Base-by-base conservation (phyloP, 2,888 invertebrate genomes). In the Diplolepis rosae region DNA sequence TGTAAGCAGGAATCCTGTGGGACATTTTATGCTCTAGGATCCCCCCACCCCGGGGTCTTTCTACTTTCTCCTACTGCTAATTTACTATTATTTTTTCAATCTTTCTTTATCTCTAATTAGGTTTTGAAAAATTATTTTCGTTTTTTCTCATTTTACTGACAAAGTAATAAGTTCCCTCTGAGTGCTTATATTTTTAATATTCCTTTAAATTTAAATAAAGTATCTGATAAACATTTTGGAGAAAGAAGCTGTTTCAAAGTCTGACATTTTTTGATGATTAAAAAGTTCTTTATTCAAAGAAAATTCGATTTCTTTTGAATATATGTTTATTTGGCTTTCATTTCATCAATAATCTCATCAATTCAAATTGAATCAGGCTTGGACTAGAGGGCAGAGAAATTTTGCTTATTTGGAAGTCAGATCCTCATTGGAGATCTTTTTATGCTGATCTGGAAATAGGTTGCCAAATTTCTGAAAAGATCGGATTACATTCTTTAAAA, bases 1-100 rank as follows among this genome's bases (percentile, higher is more conserved):
- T 24, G 22, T 3, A 35, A 48, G 22, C 54, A 56, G 68, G 39
- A 69, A 70, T 70, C 65, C 70, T 68, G 4, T 27, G 66, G 54
- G 65, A 69, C 35, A 18, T 42, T 42, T 4, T 45, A 9, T 9
- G 45, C 45, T 18, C 18, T n/a, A 39, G n/a, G n/a, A n/a, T n/a
- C n/a, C n/a, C n/a, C n/a, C n/a, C n/a, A n/a, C n/a, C n/a, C n/a
- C n/a, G n/a, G n/a, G n/a, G n/a, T n/a, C n/a, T n/a, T n/a, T n/a
- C n/a, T n/a, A n/a, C n/a, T n/a, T n/a, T n/a, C n/a, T n/a, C n/a
- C n/a, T n/a, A n/a, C n/a, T n/a, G n/a, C n/a, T n/a, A n/a, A n/a
- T n/a, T n/a, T n/a, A n/a, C n/a, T n/a, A n/a, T n/a, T n/a, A n/a
- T n/a, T n/a, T n/a, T n/a, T n/a, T n/a, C n/a, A n/a, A n/a, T n/a